Conservation (phyloP, 2,797 vertebrate species). For the Lacerta viridis region DNA sequence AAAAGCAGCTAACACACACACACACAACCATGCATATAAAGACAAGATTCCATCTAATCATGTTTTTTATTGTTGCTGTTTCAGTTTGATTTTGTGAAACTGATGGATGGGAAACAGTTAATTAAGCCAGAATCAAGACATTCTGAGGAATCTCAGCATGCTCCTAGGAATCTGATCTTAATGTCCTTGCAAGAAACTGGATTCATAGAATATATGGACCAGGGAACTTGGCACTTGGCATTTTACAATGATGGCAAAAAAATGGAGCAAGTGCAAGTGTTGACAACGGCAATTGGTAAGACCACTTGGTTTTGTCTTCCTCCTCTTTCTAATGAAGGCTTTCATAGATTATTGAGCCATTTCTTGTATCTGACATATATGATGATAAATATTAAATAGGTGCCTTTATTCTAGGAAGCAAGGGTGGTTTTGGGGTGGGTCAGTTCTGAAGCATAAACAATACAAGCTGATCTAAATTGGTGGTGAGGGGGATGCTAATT, state of each 20-base stretch:
- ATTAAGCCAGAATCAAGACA: slow-evolving; percentile 88
- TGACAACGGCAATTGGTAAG: slow-evolving; percentile 93
- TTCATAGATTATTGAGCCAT: not conserved
- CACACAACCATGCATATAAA: not conserved
- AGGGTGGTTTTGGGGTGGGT: not conserved
- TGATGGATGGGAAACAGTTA: slow-evolving; percentile 95
- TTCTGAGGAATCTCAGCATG: slow-evolving; percentile 85
- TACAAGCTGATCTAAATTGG: not conserved
- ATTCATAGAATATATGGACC: slow-evolving; percentile 97
- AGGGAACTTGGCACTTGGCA: slow-evolving; percentile 94
- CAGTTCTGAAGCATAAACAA: not conserved
- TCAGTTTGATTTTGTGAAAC: slow-evolving; percentile 97
- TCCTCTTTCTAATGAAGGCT: slow-evolving; percentile 28
- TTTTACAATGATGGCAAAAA: slow-evolving; percentile 96
- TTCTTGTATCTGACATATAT: not conserved
- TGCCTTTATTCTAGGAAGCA: not conserved
- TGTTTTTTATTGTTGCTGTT: slow-evolving; percentile 68
- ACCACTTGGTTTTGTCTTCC: not conserved
- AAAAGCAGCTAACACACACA: not conserved
- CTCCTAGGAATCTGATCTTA: slow-evolving; percentile 90
- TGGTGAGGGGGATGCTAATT: not conserved
- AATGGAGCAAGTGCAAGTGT: slow-evolving; percentile 93
- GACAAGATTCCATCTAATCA: slow-evolving; percentile 50
- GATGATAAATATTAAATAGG: not conserved
- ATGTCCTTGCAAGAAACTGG: slow-evolving; percentile 93